Base-by-base conservation (phyloP, 2,888 invertebrate species). In the Gnatocerus cornutus region DNA sequence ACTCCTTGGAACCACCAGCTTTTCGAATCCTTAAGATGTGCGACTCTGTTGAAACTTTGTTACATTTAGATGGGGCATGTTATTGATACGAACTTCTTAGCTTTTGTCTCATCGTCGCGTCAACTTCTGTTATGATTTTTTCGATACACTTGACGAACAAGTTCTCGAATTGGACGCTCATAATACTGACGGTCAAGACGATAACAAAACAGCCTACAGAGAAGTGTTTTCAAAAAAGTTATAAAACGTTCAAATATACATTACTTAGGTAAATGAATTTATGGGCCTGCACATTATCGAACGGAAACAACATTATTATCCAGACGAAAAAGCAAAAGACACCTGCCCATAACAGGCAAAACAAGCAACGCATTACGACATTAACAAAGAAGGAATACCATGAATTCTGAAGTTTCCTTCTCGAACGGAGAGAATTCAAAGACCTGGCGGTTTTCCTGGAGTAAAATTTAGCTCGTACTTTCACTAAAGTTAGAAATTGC, bases 191-290 rank as follows among this genome's bases (percentile, higher is more conserved):
- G 12, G 41, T 41, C 56, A 56, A 8, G 1, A 56, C 27, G 7
- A 56, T 5, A 5, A 43, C 12, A 12, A 56, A 56, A 41, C 37
- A 56, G 27, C 56, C 56, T 56, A 16, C 41, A 12, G 10, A 3
- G 2, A 33, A 33, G 3, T 4, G 33, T n/a, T 41, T 10, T 41
- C 1, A 13, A 1, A 41, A 6, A 50, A 50, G 4, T 50, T 10
- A 21, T n/a, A 4, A 13, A 33, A 3, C 2, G 21, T 1, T 21
- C 1, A 21, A 21, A 21, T 21, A 21, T 4, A 21, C 4, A 9
- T 33, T 27, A 53, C 56, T 12, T 14, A 56, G 12, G 14, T 56
- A 56, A 16, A 56, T 8, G 8, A 21, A 56, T 9, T 43, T 41
- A 2, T 43, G 41, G 13, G 10, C 1, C 27, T 27, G 21, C 5